Conservation (phyloP, 2,113 vertebrate genomes). For the Psettodes erumei region DNA sequence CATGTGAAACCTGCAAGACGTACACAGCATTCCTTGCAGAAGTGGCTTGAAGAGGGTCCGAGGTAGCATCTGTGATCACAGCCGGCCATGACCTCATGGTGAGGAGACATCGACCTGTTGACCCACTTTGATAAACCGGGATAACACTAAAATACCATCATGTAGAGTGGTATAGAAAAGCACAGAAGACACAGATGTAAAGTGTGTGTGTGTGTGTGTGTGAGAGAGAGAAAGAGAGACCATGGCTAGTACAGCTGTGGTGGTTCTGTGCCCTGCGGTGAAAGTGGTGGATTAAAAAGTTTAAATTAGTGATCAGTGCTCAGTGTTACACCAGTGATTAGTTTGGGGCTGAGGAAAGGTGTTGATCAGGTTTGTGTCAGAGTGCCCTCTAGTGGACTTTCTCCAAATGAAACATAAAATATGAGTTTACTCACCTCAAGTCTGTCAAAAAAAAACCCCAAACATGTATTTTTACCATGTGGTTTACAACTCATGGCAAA, state of each 20-base stretch:
- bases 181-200: no score
- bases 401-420: background rate
- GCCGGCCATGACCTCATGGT: no score
- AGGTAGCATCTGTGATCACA: background rate
- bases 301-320: background rate
- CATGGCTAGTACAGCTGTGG: background rate
- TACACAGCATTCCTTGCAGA: background rate
- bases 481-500: background rate
- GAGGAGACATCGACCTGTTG: background rate
- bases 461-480: background rate
- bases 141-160: background rate
- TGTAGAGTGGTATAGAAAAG: background rate
- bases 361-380: background rate
- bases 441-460: constrained; percentile 2
- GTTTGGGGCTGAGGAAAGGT: background rate
- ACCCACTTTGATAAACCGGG: background rate
- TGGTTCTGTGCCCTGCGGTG: background rate
- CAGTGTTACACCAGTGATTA: no score
- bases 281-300: no score
- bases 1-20: background rate
- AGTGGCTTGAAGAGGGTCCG: background rate
- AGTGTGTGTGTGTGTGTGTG: no score
- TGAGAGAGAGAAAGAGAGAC: no score
- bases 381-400: constrained; percentile 18
- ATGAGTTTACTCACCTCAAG: background rate